These are phyloP conservation scores for Hystrix brachyura DNA, from an alignment of 2,113 vertebrate species.

Conservation along the genomic window DNA sequence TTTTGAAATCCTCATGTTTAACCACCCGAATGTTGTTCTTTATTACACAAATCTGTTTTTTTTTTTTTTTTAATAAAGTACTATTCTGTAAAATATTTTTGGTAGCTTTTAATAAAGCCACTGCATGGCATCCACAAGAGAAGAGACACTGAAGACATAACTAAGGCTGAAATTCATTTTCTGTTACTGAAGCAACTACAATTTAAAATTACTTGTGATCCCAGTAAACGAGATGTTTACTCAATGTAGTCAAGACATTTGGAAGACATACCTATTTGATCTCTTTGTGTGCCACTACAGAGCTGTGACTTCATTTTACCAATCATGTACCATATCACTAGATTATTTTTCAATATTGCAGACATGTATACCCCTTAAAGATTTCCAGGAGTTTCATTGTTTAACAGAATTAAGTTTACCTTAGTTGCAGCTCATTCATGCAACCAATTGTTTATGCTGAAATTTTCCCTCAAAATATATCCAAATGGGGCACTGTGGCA, in stretches of 20 bases:
- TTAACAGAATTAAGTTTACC: slow-evolving; percentile 43
- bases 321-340: background rate
- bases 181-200: background rate
- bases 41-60: background rate
- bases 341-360: slow-evolving; percentile 46
- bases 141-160: background rate
- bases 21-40: background rate
- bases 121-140: background rate
- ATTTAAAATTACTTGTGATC: slow-evolving; percentile 25
- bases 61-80: too few relatives aligned
- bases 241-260: background rate
- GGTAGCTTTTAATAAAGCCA: too few relatives aligned
- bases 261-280: background rate
- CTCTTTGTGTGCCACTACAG: background rate
- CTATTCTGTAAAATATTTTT: too few relatives aligned
- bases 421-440: background rate
- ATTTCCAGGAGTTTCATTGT: slow-evolving; percentile 15
- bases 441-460: background rate
- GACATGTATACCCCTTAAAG: background rate
- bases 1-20: slow-evolving; percentile 24
- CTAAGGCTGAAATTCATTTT: slow-evolving; percentile 28
- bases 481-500: background rate
- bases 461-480: background rate
- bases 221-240: slow-evolving; percentile 18
- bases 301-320: background rate